A percentile compares a stretch with the other conserved stretches of the same genome.
phyloP scores from a whole-genome alignment of 2,113 vertebrate species.

The Dromaius novaehollandiae region DNA sequence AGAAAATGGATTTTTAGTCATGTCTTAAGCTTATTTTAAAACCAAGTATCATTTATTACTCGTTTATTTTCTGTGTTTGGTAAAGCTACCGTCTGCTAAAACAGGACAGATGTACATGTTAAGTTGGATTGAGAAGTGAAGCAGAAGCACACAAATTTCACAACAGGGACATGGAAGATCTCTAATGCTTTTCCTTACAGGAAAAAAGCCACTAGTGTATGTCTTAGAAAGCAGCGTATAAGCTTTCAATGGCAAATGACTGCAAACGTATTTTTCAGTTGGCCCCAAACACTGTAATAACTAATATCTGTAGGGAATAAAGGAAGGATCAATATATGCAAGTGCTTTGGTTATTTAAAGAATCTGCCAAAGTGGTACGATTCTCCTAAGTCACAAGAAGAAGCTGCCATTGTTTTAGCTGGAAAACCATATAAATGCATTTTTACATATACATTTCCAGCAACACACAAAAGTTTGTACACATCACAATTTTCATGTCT shows the following conservation, averaged over 20 bases:
- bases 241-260: conserved; percentile 15
- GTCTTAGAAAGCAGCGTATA: background rate
- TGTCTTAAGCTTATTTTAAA: conserved; percentile 55
- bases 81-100: conserved; percentile 65
- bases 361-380: background rate
- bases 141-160: conserved; percentile 71
- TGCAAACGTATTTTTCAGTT: conserved; percentile 44
- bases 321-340: background rate
- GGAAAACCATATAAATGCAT: background rate
- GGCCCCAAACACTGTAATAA: background rate
- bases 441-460: background rate
- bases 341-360: background rate
- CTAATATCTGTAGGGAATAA: background rate
- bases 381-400: background rate
- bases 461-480: background rate
- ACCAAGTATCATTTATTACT: conserved; percentile 69
- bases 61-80: conserved; percentile 24
- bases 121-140: conserved; percentile 76
- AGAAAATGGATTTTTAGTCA: conserved; percentile 33
- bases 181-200: conserved; percentile 52
- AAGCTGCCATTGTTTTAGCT: background rate
- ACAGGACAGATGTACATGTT: conserved; percentile 68
- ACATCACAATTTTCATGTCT: background rate
- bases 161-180: conserved; percentile 58
- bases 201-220: background rate